Percentiles rank a stretch among this genome's conserved stretches.
These are phyloP conservation scores for Charadrius vociferus DNA, from an alignment of 2,113 vertebrate genomes.

Conservation along the genomic window DNA sequence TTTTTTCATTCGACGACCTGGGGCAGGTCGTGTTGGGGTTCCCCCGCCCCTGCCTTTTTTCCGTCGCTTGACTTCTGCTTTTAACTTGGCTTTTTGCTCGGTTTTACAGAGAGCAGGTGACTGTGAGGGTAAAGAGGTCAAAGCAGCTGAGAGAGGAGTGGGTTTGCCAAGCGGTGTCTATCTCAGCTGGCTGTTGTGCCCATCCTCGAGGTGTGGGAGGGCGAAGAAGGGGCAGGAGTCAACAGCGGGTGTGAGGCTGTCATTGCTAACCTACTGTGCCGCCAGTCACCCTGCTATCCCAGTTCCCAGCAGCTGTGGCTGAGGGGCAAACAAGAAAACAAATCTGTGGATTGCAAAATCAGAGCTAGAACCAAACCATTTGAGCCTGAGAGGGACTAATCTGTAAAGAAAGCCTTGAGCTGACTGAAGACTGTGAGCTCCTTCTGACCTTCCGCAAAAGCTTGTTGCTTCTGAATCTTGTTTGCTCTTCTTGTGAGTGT, in stretches of 20 bases:
- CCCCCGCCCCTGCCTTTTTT: background rate
- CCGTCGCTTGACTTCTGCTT: background rate
- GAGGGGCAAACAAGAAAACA: constrained; percentile 4
- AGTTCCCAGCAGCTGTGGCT: background rate
- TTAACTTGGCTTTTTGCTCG: background rate
- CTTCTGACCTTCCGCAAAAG: background rate
- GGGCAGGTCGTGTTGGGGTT: background rate
- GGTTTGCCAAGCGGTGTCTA: background rate
- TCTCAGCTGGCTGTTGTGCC: background rate
- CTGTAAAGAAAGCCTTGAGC: constrained; percentile 27
- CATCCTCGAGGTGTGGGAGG: background rate
- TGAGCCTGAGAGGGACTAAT: background rate
- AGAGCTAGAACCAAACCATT: constrained; percentile 25
- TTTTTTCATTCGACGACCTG: background rate
- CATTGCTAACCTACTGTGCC: background rate
- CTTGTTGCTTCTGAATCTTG: background rate
- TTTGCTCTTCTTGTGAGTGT: background rate
- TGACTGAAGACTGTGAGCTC: background rate
- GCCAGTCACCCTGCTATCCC: background rate
- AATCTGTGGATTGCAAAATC: background rate
- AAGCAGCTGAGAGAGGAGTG: background rate
- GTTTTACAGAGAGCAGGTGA: background rate
- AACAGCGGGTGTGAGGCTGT: background rate
- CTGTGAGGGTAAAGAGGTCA: background rate
- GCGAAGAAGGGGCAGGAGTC: background rate